Base-by-base conservation (phyloP, 2,797 vertebrate genomes). In the Pseudochaenichthys georgianus region DNA sequence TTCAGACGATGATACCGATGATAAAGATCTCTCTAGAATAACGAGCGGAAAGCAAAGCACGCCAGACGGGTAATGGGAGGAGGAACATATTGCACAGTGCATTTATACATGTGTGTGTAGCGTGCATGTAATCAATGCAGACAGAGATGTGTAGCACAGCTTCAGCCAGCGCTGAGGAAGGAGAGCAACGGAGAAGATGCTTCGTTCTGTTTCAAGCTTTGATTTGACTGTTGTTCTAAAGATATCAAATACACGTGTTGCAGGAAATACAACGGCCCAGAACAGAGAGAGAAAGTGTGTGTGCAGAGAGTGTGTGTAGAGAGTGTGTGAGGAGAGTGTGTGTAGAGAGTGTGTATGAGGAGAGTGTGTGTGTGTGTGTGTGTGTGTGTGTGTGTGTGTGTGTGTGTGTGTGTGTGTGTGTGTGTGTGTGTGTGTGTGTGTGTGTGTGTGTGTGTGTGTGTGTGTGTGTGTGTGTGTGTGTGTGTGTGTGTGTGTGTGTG, bases 231-330 rank as follows among this genome's bases (percentile, higher is more conserved):
- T 57, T 11, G 45, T 46, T 5, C 42, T 0, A 31, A 16, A 4
- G 15, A 61, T 41, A 34, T 54, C 47, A 72, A 57, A 63, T 17
- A 68, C 71, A 72, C 52, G 19, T 0, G 4, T 54, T 45, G 23
- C 42, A 64, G 28, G 5, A 59, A 52, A 42, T 12, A 2, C 57
- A 70, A 50, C 16, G 23, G 13, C 34, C 42, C 28, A 45, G 53
- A 41, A 60, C 4, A 50, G 62, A n/a, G 17, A 38, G 34, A 38
- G 8, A 28, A 28, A 28, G 28, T 9, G 55, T 19, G 31, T 2
- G 1, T 47, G 17, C 23, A 16, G 55, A 69, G 13, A 34, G 42
- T 42, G 63, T 28, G 28, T 28, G 23, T 28, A 23, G 28, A 23
- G 23, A 28, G 8, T 21, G 34, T 3, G 50, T n/a, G n/a, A n/a